Evolutionary conservation across 2,888 invertebrate genomes (phyloP).

Genomic region (Tetragonula carbonaria): DNA sequence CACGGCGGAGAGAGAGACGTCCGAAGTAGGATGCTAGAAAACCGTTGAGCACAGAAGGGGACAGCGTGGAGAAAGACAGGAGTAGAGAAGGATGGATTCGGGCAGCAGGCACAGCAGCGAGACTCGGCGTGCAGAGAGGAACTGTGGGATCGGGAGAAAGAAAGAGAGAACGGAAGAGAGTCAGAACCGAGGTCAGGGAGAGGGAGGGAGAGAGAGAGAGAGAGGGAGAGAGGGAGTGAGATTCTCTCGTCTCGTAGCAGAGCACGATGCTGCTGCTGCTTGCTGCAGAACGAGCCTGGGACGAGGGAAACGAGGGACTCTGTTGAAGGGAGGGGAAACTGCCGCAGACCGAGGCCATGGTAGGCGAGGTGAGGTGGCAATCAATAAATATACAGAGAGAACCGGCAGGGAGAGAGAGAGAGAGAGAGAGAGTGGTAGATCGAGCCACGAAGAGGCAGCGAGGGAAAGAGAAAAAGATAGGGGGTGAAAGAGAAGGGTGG

Average conservation of each 20-base stretch:
- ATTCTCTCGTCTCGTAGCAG: conserved; percentile 51
- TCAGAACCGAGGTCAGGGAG: not conserved
- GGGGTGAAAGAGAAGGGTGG: conserved; percentile 41
- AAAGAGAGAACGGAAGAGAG: not conserved
- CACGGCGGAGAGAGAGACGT: not conserved
- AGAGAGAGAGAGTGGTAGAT: conserved; percentile 48
- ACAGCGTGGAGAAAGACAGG: conserved; percentile 46
- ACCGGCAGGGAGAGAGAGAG: conserved; percentile 71
- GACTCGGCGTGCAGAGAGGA: not conserved
- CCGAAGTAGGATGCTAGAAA: conserved; percentile 24
- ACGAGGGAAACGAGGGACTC: conserved; percentile 68
- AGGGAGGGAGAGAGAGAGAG: conserved; percentile 19
- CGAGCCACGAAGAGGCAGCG: conserved; percentile 51
- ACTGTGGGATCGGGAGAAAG: not conserved
- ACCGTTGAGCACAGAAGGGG: conserved; percentile 39
- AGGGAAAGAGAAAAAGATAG: conserved; percentile 58
- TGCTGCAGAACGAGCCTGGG: conserved; percentile 69
- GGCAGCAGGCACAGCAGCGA: conserved; percentile 7
- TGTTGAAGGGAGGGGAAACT: conserved; percentile 69
- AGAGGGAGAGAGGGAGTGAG: conserved; percentile 5
- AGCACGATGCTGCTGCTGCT: conserved; percentile 61
- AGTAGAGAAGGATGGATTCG: conserved; percentile 16
- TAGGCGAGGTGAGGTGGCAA: conserved; percentile 82
- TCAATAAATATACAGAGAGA: conserved; percentile 84
- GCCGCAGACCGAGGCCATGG: conserved; percentile 76